These are phyloP conservation scores for Molanna angustata DNA, from an alignment of 2,888 invertebrate species.

Conservation along the genomic window DNA sequence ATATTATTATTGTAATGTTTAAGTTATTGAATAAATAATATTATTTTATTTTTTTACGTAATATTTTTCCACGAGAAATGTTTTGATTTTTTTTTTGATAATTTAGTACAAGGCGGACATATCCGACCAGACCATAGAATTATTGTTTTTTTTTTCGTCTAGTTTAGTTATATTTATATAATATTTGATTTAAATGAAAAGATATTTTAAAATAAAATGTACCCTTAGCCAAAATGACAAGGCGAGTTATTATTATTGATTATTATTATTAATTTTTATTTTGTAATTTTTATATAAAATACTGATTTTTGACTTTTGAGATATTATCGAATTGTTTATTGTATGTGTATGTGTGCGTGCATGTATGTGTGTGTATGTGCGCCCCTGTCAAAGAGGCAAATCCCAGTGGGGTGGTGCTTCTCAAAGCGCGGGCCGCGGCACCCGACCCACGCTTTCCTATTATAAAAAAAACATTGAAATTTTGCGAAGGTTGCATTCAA, in stretches of 20 bases:
- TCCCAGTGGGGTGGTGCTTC: constrained; percentile 8
- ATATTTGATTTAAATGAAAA: constrained; percentile 21
- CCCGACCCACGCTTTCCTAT: background rate
- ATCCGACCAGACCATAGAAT: no score
- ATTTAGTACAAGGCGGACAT: constrained; percentile 25
- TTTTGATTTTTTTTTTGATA: constrained; percentile 21
- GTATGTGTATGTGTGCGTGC: constrained; percentile 39
- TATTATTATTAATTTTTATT: constrained; percentile 39
- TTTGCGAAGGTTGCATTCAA: background rate
- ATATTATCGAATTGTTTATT: constrained; percentile 42
- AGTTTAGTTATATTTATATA: constrained; percentile 31
- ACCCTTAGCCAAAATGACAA: constrained; percentile 25
- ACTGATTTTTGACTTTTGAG: constrained; percentile 43
- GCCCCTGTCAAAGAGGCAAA: background rate
- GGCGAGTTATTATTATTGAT: constrained; percentile 32
- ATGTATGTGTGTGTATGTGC: background rate
- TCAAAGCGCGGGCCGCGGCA: constrained; percentile 2
- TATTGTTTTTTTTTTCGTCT: constrained; percentile 27
- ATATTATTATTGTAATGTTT: constrained; percentile 23
- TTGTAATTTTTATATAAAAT: constrained; percentile 47
- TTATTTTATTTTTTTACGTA: constrained; percentile 34
- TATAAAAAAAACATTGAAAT: background rate
- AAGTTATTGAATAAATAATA: constrained; percentile 28
- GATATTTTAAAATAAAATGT: constrained; percentile 21
- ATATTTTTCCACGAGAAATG: constrained; percentile 30